Evolutionary conservation across 2,888 invertebrate species (phyloP).

Genomic region (Phymatocera aterrima): DNA sequence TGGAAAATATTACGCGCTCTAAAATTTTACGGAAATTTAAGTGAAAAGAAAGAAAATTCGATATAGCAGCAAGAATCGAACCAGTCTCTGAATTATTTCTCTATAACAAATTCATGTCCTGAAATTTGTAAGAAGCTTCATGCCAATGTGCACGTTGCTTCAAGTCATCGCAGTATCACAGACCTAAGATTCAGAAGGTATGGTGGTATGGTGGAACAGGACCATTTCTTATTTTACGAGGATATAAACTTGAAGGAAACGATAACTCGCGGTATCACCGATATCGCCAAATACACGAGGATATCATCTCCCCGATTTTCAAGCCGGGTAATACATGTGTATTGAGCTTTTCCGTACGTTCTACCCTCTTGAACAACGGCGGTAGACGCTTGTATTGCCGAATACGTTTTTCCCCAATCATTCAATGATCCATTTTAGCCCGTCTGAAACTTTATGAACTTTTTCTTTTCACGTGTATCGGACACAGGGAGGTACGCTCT

Average conservation of each 20-base stretch:
- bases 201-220: not conserved
- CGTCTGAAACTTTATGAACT: no score
- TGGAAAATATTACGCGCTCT: not conserved
- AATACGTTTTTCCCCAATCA: not conserved
- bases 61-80: not conserved
- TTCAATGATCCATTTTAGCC: conserved; percentile 1
- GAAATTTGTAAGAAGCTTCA: not conserved
- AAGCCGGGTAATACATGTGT: not conserved
- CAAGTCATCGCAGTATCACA: not conserved
- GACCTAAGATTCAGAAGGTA: not conserved
- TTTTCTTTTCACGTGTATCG: no score
- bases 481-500: no score
- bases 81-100: not conserved
- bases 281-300: conserved; percentile 1
- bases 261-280: not conserved
- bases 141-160: not conserved
- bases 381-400: not conserved
- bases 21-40: not conserved
- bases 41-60: not conserved
- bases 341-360: not conserved
- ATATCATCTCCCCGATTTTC: conserved; percentile 2
- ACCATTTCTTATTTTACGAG: not conserved
- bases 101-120: not conserved
- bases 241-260: conserved; percentile 1
- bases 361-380: not conserved